Evolutionary conservation across 2,113 vertebrate genomes (phyloP), one percentile per base, ranked within the genome.

Genomic region (Clupea harengus): DNA sequence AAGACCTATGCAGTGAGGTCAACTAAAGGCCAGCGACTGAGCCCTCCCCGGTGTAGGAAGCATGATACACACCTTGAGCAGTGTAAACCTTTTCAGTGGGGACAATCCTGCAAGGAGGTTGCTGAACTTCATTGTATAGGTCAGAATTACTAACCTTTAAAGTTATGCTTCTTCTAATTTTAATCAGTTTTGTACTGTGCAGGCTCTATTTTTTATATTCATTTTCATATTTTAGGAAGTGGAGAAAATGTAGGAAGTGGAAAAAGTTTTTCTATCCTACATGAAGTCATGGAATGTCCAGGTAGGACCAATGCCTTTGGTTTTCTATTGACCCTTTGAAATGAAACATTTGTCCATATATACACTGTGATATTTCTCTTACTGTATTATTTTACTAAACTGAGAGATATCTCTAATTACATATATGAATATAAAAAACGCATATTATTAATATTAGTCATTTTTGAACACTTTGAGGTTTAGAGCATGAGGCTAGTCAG

Each of bases 21-120:
- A 39, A 46, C 81, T 60, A 67, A 84, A 88, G 80, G 60, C 32
- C 81, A 88, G 2, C 82, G 85, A 81, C 72, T 89, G 50, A 83
- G 84, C 83, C 6, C 81, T 83, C 4, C 86, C 1, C 84, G 46
- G 80, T 89, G 89, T 81, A 80, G 87, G 46, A 84, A 84, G 52
- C 81, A 88, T 52, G 87, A 88, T 32, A 57, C 20, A 7, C 80
- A 64, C 32, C 44, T 89, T 45, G 82, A 64, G 83, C 83, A 67
- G 64, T 67, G 64, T 10, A 67, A 67, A 25, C 64, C 64, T 11
- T 25, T 67, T 25, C 64, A 67, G n/a, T 67, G 64, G 64, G 3
- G 6, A 11, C 25, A 2, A 25, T 2, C 8, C 22, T 67, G 64
- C 10, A 2, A 8, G 64, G 25, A 7, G 0, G 6, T 67, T 67